A percentile compares a stretch with the other conserved stretches of the same genome.
Conservation (phyloP, 1,140 invertebrate genomes). For the Drosophila ogumai region DNA sequence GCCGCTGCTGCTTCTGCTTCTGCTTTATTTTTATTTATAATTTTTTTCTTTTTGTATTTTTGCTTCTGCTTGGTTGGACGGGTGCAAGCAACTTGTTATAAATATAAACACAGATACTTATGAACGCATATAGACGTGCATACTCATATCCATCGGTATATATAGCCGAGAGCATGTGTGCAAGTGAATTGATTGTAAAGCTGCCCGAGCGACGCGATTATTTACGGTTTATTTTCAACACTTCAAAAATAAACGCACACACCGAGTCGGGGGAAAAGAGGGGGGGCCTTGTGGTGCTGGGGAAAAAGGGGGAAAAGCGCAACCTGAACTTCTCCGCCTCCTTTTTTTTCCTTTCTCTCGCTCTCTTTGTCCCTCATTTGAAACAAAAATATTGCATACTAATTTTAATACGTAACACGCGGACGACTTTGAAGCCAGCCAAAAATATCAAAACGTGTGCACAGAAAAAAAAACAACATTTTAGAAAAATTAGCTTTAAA, state of each 20-base stretch:
- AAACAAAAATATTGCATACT: conserved; percentile 82
- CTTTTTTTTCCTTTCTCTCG: conserved; percentile 5
- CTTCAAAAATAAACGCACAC: conserved; percentile 76
- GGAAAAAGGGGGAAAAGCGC: conserved; percentile 43
- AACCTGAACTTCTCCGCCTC: conserved; percentile 60
- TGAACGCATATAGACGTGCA: conserved; percentile 35
- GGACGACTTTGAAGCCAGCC: conserved; percentile 67
- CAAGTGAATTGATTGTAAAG: conserved; percentile 83
- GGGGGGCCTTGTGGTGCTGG: background rate
- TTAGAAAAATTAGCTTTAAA: too few relatives aligned
- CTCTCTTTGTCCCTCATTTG: conserved; percentile 32
- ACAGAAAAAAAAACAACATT: conserved; percentile 21
- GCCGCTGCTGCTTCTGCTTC: conserved; percentile 34
- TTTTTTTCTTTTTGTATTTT: conserved; percentile 5
- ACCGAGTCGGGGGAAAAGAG: background rate
- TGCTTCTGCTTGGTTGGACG: conserved; percentile 53
- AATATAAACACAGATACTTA: conserved; percentile 76
- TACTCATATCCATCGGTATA: conserved; percentile 38
- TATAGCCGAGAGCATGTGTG: conserved; percentile 55
- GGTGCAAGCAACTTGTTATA: conserved; percentile 82
- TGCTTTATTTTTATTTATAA: conserved; percentile 27
- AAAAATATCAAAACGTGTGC: conserved; percentile 56
- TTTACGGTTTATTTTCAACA: conserved; percentile 83
- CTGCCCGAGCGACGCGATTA: conserved; percentile 73
- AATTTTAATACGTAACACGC: conserved; percentile 83